Conservation (phyloP, 2,113 vertebrate genomes). For the human region DNA sequence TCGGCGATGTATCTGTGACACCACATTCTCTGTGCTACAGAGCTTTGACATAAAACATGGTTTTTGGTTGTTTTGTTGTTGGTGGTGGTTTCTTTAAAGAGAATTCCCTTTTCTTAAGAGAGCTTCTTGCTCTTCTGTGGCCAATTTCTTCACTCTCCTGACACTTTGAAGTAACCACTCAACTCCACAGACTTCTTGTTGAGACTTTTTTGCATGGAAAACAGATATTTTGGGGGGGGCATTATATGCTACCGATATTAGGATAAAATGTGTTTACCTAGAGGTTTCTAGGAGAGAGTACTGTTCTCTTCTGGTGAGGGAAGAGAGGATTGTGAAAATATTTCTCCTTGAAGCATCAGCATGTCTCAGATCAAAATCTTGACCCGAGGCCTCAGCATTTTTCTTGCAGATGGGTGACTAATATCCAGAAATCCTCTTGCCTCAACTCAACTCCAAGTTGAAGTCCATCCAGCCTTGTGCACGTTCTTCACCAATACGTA, state of each 20-base stretch:
- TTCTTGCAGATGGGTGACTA: background rate
- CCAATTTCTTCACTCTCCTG: background rate
- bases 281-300: background rate
- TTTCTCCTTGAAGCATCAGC: background rate
- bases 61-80: background rate
- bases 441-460: background rate
- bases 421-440: background rate
- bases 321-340: background rate
- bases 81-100: background rate
- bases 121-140: background rate
- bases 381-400: background rate
- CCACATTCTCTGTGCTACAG: background rate
- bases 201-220: background rate
- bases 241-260: background rate
- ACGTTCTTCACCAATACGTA: background rate
- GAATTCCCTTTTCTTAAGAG: background rate
- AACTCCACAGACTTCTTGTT: background rate
- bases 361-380: background rate
- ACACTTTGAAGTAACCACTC: background rate
- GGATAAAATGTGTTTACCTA: constrained; percentile 9
- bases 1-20: background rate
- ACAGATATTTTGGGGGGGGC: background rate
- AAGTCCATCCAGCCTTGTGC: background rate
- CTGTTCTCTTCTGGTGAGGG: background rate
- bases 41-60: background rate